Percentiles rank a stretch among this genome's conserved stretches.
Evolutionary conservation across 2,888 invertebrate genomes (phyloP).

Genomic region (Gastrophysa polygoni): DNA sequence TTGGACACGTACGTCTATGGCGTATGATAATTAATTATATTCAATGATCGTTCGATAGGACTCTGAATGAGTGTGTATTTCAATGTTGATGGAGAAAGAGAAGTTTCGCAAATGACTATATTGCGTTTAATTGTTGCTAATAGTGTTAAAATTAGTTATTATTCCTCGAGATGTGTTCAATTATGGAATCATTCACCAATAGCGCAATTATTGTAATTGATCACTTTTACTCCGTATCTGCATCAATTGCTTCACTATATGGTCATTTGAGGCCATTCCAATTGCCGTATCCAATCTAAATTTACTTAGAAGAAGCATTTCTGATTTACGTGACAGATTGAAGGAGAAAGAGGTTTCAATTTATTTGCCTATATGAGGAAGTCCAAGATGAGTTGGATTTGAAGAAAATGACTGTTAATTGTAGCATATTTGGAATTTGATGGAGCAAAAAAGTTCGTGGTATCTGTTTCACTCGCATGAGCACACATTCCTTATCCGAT

Average conservation of each 20-base stretch:
- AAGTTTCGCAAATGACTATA: conserved; percentile 36
- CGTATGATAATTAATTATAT: conserved; percentile 31
- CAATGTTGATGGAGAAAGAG: conserved; percentile 32
- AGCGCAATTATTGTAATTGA: conserved; percentile 40
- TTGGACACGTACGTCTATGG: conserved; percentile 14
- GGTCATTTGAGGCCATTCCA: conserved; percentile 23
- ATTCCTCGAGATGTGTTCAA: conserved; percentile 30
- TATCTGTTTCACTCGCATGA: background rate
- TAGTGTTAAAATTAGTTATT: conserved; percentile 37
- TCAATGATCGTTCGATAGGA: conserved; percentile 12
- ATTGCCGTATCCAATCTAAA: conserved; percentile 31
- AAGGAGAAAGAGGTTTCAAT: conserved; percentile 25
- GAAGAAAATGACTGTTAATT: background rate
- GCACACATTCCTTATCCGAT: background rate
- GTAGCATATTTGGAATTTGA: background rate
- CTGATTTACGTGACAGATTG: conserved; percentile 27
- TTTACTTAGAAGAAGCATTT: conserved; percentile 22
- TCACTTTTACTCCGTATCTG: conserved; percentile 39
- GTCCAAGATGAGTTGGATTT: conserved; percentile 7
- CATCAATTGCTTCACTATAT: conserved; percentile 32
- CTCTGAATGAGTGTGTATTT: conserved; percentile 22
- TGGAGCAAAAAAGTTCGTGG: background rate
- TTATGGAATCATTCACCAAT: conserved; percentile 36
- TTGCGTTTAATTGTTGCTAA: conserved; percentile 34
- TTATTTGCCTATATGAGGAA: conserved; percentile 25